Base-by-base conservation (phyloP, 2,888 invertebrate genomes). In the Bugulina stolonifera region DNA sequence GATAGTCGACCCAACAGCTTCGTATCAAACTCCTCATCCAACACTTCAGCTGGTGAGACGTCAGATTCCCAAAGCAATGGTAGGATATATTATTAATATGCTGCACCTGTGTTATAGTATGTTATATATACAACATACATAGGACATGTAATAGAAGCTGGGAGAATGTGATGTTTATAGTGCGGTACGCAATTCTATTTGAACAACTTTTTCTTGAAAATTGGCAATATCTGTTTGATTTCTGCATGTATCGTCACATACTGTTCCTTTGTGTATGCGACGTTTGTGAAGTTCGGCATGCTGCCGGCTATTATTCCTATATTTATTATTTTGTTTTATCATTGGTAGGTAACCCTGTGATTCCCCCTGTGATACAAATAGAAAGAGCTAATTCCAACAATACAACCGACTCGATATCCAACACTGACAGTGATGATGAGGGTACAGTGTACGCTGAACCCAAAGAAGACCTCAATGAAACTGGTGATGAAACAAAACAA, bases 381-480 rank as follows among this genome's bases (percentile, higher is more conserved):
- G 27, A 25, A 22, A 27, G 18, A 14, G 29, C 32, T 32, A 2
- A 29, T 34, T 27, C 22, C 32, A 64, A 22, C n/a, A 32, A 64
- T 32, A 29, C 64, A 5, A 34, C 29, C 5, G 5, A 5, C 18
- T 10, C 10, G 5, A 27, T 5, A 5, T 64, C 64, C 32, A 32
- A 64, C 10, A 64, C 29, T 32, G 70, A 43, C 70, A 70, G 70
- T 52, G 70, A 70, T 23, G 70, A 70, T 18, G 70, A 70, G 29
- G 70, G 70, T 52, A 70, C 70, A 10, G 70, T 70, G 10, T 43
- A 70, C 23, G 70, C 70, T 54, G 70, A 43, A n/a, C 23, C 70
- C 35, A 70, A 54, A 23, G 35, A 70, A 3, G 70, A 70, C 32
- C 14, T 64, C 18, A 34, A 14, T 64, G 64, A 64, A 14, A 27